A percentile compares a stretch with the other conserved stretches of the same genome.
phyloP scores from a whole-genome alignment of 2,797 vertebrate species.

The Lepus townsendii region DNA sequence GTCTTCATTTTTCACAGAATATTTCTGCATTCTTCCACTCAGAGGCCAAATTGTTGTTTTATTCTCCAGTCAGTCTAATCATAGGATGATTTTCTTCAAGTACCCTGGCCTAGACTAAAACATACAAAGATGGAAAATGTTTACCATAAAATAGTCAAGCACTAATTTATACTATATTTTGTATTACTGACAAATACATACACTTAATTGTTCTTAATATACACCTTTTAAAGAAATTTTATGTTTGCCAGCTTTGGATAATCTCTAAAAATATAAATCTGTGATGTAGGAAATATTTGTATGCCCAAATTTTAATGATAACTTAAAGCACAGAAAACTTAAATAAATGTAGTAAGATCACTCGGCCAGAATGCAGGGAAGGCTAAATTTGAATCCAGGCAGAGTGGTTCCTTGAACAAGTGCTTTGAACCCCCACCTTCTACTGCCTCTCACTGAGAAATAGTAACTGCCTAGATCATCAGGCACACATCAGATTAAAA shows the following conservation, averaged over 20 bases:
- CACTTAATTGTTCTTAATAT: neutral
- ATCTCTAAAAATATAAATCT: neutral
- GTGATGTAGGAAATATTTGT: neutral
- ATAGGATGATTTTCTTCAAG: neutral
- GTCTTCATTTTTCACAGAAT: neutral
- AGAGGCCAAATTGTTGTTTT: neutral
- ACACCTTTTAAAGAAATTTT: neutral
- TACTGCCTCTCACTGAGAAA: neutral
- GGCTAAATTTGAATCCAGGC: neutral
- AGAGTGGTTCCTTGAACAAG: neutral
- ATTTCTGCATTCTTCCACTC: constrained; percentile 27
- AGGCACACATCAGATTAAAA: neutral
- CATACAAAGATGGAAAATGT: neutral
- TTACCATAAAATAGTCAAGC: neutral
- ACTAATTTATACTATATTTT: neutral
- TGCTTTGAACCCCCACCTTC: too few relatives aligned
- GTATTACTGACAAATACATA: neutral
- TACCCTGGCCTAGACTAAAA: neutral
- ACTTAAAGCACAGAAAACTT: neutral
- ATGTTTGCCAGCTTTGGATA: neutral
- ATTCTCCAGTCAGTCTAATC: neutral
- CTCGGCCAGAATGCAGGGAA: neutral
- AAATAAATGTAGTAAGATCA: neutral
- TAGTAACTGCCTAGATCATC: neutral
- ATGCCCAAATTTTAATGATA: neutral